A percentile compares a stretch with the other conserved stretches of the same genome.
Evolutionary conservation across 2,113 vertebrate genomes (phyloP).

Genomic region (Oncorhynchus keta): DNA sequence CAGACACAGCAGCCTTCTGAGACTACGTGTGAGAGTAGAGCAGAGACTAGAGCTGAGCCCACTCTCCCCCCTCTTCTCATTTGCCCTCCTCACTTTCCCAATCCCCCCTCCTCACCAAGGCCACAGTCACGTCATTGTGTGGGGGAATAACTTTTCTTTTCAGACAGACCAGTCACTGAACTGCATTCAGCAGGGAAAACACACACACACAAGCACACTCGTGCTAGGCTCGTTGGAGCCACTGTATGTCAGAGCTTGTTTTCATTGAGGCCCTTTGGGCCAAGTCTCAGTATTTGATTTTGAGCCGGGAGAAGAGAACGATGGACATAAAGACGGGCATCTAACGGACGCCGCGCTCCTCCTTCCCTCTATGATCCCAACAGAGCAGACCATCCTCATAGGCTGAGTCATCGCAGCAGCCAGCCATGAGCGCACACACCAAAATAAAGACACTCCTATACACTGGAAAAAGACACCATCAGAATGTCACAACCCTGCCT

Average conservation of each 20-base stretch:
- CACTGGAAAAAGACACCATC: slow-evolving; percentile 35
- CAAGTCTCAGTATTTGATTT: slow-evolving; percentile 30
- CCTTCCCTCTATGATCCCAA: neutral
- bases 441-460: slow-evolving; percentile 25
- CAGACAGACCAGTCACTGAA: slow-evolving; percentile 36
- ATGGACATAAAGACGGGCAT: slow-evolving; percentile 29
- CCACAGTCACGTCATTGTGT: slow-evolving; percentile 69
- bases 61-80: slow-evolving; percentile 23
- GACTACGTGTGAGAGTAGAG: slow-evolving; percentile 69
- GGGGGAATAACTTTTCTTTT: slow-evolving; percentile 54
- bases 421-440: slow-evolving; percentile 47
- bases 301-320: slow-evolving; percentile 37
- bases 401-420: slow-evolving; percentile 51
- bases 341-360: slow-evolving; percentile 26
- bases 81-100: neutral
- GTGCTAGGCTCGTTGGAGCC: neutral
- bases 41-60: slow-evolving; percentile 41
- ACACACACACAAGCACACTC: slow-evolving; percentile 18
- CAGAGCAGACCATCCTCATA: slow-evolving; percentile 44
- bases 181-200: slow-evolving; percentile 57
- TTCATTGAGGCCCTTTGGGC: slow-evolving; percentile 43
- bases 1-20: slow-evolving; percentile 46
- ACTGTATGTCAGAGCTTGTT: slow-evolving; percentile 26
- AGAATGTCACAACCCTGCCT: too few species aligned
- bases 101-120: slow-evolving; percentile 35